phyloP scores from a whole-genome alignment of 2,113 vertebrate species.

The Theristicus caerulescens region DNA sequence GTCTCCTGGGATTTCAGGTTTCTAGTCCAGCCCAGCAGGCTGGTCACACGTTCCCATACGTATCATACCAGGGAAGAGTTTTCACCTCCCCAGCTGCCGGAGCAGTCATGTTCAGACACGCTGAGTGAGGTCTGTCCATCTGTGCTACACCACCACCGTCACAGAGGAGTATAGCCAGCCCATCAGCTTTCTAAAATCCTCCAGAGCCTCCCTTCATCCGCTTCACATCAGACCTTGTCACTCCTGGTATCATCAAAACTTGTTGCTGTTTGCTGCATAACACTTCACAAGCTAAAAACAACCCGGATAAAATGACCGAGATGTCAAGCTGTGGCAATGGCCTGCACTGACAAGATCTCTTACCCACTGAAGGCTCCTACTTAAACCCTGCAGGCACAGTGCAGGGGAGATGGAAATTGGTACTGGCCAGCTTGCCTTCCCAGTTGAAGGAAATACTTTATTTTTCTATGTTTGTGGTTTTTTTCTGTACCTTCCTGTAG shows the following conservation, averaged over 20 bases:
- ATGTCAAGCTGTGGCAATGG: neutral
- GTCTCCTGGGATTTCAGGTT: neutral
- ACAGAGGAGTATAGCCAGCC: neutral
- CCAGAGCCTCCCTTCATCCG: neutral
- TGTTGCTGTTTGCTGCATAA: neutral
- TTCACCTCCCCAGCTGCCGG: neutral
- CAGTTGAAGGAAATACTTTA: neutral
- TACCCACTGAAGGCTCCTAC: neutral
- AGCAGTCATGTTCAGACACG: fast-evolving
- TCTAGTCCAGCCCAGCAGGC: neutral
- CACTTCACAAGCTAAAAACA: neutral
- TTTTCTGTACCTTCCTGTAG: neutral
- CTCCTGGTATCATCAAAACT: neutral
- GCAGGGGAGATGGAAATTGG: neutral
- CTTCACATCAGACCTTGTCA: neutral
- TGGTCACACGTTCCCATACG: neutral
- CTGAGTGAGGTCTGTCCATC: neutral
- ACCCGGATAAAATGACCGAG: neutral
- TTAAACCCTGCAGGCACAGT: neutral
- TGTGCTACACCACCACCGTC: neutral
- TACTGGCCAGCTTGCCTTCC: neutral
- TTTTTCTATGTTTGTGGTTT: neutral
- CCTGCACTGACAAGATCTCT: neutral
- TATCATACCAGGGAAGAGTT: neutral
- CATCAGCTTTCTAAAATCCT: neutral